These are phyloP conservation scores for Ladona fulva DNA, from an alignment of 1,140 invertebrate genomes.

Conservation along the genomic window DNA sequence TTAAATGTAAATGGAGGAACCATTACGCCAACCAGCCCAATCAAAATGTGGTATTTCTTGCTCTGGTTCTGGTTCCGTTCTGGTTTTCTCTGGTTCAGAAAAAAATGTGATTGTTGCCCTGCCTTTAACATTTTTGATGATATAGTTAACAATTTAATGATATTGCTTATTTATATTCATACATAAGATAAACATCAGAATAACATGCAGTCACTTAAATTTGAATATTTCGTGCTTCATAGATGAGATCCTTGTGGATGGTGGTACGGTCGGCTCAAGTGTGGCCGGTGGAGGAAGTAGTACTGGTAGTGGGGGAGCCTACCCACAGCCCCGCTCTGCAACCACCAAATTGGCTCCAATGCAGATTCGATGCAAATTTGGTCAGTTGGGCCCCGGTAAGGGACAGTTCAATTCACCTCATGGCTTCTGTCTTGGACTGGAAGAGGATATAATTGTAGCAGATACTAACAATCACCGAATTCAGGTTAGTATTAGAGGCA, in stretches of 20 bases:
- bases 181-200: too few relatives aligned
- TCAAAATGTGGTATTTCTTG: too few relatives aligned
- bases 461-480: slow-evolving; percentile 95
- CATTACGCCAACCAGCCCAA: too few relatives aligned
- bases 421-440: slow-evolving; percentile 88
- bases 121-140: too few relatives aligned
- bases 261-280: neutral
- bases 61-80: too few relatives aligned
- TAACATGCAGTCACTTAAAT: neutral
- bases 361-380: slow-evolving; percentile 88
- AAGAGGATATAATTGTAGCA: slow-evolving; percentile 91
- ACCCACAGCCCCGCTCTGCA: slow-evolving; percentile 19
- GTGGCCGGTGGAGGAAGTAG: neutral
- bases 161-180: too few relatives aligned
- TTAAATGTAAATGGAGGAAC: too few relatives aligned
- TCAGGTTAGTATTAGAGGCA: slow-evolving; percentile 50
- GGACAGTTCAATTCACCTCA: slow-evolving; percentile 94
- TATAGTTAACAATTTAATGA: too few relatives aligned
- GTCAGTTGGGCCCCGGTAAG: slow-evolving; percentile 79
- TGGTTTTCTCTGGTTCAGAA: too few relatives aligned
- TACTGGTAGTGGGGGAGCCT: slow-evolving; percentile 16
- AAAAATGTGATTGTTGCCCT: too few relatives aligned
- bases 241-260: slow-evolving; percentile 4
- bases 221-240: neutral
- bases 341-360: slow-evolving; percentile 57